Evolutionary conservation across 2,113 vertebrate genomes (phyloP).

Genomic region (Macaca nemestrina): DNA sequence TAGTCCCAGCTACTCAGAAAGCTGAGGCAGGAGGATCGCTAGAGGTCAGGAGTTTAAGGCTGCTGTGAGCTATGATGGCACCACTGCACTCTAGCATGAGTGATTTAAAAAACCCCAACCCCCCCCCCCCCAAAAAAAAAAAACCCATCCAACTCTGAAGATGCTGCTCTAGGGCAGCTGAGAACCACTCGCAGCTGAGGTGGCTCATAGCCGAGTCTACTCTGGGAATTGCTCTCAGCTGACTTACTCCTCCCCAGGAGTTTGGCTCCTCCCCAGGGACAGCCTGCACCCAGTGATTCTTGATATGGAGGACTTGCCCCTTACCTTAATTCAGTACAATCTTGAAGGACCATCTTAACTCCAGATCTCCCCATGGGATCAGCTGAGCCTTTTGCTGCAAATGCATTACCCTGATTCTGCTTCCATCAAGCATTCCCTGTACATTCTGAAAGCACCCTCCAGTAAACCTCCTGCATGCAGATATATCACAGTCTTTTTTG

Average conservation of each 20-base stretch:
- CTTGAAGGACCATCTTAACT: not conserved
- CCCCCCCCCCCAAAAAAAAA: no score
- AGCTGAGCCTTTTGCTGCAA: not conserved
- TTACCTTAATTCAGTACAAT: not conserved
- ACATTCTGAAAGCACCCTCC: not conserved
- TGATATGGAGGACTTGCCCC: not conserved
- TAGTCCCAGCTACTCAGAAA: not conserved
- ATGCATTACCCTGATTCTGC: not conserved
- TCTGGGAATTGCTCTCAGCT: not conserved
- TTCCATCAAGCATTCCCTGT: not conserved
- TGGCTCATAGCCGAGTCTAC: not conserved
- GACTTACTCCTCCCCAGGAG: not conserved
- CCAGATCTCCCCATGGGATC: not conserved
- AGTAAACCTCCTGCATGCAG: not conserved
- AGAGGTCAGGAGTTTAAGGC: not conserved
- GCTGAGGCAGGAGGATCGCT: not conserved
- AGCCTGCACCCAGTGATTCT: accelerated
- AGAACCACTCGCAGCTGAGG: not conserved
- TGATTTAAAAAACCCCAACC: not conserved
- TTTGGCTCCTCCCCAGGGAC: not conserved
- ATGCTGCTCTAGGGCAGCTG: not conserved
- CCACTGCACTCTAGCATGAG: not conserved
- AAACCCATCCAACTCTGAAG: no score
- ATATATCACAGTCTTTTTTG: not conserved
- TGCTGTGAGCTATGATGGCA: not conserved